Evolutionary conservation across 2,888 invertebrate species (phyloP).

Genomic region (Eurois occulta): DNA sequence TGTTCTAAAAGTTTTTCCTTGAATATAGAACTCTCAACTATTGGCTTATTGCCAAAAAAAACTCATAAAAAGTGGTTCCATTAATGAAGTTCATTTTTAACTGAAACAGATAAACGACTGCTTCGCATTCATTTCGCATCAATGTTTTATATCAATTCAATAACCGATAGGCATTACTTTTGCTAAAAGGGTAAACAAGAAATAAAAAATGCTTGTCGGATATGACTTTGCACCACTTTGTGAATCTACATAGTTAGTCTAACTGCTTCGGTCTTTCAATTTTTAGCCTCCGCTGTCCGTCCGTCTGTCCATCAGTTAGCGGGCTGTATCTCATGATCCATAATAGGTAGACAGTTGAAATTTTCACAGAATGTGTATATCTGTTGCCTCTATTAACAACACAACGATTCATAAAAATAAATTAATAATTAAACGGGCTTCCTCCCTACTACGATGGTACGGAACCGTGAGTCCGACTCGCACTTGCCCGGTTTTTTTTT

Average conservation of each 20-base stretch:
- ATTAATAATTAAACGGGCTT: too few species aligned
- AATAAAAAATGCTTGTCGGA: neutral
- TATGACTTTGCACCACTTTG: neutral
- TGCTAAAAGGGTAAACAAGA: neutral
- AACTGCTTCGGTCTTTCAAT: neutral
- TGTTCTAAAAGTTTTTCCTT: neutral
- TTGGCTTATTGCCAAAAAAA: conserved; percentile 4
- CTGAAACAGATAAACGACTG: neutral
- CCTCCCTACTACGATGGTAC: too few species aligned
- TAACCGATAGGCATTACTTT: neutral
- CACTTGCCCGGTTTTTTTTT: too few species aligned
- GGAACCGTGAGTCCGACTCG: too few species aligned
- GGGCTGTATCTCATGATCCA: too few species aligned
- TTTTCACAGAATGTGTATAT: too few species aligned
- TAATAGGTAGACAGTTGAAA: too few species aligned
- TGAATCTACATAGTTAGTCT: neutral
- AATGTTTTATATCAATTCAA: conserved; percentile 19
- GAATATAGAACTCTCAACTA: neutral
- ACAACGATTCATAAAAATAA: too few species aligned
- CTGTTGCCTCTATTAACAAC: too few species aligned
- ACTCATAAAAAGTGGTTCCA: neutral
- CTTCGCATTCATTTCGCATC: neutral
- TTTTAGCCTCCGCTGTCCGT: too few species aligned
- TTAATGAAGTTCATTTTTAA: conserved; percentile 6
- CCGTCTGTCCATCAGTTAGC: too few species aligned